Conservation (phyloP, 2,797 vertebrate genomes). For the Karalla daura region DNA sequence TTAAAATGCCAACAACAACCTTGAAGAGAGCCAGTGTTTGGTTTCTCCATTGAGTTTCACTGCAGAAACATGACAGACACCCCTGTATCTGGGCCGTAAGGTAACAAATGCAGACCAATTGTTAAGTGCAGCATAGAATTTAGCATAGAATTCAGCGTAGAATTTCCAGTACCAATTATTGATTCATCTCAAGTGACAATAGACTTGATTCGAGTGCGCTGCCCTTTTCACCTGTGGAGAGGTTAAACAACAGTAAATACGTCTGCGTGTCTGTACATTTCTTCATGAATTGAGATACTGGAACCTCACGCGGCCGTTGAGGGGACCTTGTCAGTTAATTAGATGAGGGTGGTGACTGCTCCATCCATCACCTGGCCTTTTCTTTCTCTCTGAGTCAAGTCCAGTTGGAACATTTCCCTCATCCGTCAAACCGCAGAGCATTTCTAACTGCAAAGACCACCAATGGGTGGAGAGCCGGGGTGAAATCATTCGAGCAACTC, state of each 20-base stretch:
- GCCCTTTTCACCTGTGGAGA: slow-evolving; percentile 6
- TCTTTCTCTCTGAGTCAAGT: slow-evolving; percentile 56
- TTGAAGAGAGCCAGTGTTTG: no score
- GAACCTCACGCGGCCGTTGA: slow-evolving; percentile 48
- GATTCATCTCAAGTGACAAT: slow-evolving; percentile 17
- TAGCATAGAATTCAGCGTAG: not conserved
- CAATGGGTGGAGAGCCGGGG: slow-evolving; percentile 50
- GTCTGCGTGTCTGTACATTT: slow-evolving; percentile 33
- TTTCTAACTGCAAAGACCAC: slow-evolving; percentile 66
- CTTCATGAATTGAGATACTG: slow-evolving; percentile 49
- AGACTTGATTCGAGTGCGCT: slow-evolving; percentile 23
- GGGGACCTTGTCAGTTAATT: slow-evolving; percentile 75
- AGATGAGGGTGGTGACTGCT: slow-evolving; percentile 58
- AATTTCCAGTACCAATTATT: slow-evolving; percentile 2
- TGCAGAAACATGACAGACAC: no score
- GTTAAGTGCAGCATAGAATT: no score
- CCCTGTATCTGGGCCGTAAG: no score
- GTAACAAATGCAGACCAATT: no score
- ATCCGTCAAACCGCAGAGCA: slow-evolving; percentile 62
- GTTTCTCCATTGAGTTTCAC: no score
- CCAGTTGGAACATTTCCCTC: slow-evolving; percentile 70
- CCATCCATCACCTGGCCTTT: slow-evolving; percentile 73
- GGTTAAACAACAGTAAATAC: slow-evolving; percentile 35
- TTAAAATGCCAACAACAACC: no score
- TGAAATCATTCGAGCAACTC: slow-evolving; percentile 67